Evolutionary conservation across 2,113 vertebrate genomes (phyloP).

Genomic region (Thinocorus orbignyianus): DNA sequence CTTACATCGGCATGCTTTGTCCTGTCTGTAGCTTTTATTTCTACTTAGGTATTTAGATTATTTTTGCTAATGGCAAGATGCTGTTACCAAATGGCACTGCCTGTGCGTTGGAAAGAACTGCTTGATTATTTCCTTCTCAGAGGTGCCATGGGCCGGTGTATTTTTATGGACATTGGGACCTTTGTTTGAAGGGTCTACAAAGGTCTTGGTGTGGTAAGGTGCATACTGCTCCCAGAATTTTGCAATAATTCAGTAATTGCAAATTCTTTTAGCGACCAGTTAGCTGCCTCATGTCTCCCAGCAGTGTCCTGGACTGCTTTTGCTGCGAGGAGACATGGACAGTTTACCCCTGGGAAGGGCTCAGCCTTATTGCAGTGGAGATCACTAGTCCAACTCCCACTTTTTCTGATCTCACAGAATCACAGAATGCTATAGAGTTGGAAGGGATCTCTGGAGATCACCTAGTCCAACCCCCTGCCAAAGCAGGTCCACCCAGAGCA

Average conservation of each 20-base stretch:
- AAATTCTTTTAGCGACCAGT: fast-evolving
- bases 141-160: background rate
- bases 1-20: background rate
- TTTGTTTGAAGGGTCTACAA: background rate
- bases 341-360: background rate
- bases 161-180: background rate
- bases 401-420: background rate
- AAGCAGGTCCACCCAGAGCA: too few species aligned
- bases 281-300: background rate
- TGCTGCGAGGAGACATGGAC: fast-evolving
- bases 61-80: background rate
- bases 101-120: background rate
- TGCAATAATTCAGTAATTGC: background rate
- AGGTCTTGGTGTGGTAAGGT: background rate
- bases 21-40: background rate
- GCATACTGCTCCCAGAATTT: background rate
- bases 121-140: background rate
- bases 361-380: background rate
- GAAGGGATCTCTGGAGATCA: too few species aligned
- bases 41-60: background rate
- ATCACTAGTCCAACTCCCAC: background rate
- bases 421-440: too few species aligned
- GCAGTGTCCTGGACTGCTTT: background rate
- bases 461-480: too few species aligned
- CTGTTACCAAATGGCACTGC: background rate